Base-by-base conservation (phyloP, 2,113 vertebrate species). In the Perca flavescens region DNA sequence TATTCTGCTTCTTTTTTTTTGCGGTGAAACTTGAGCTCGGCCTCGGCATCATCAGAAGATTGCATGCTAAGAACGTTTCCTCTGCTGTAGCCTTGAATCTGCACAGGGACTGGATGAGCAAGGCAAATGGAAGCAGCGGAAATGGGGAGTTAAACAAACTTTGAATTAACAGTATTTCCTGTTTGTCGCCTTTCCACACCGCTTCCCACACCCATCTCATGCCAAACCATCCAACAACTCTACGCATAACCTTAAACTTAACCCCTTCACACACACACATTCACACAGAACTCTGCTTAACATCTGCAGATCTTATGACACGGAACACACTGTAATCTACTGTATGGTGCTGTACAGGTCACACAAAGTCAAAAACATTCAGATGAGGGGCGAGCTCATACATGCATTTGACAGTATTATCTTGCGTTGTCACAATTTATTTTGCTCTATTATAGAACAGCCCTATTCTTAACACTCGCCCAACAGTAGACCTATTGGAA, bases 81-180 rank as follows among this genome's bases (percentile, higher is more conserved):
- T 75, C 60, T 52, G 31, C 52, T 74, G 15, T 6, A 36, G 68
- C 50, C 46, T 85, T 80, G 25, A 73, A 66, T 86, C 61, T 66
- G 83, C 58, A 46, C 40, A 72, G 64, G 58, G 65, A 60, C 22
- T 60, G 68, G 68, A 43, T 67, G 57, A 86, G 28, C 60, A 57
- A 67, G 61, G 56, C 43, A 5, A 65, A 57, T 28, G 60, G 28
- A 68, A 76, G 53, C 76, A 73, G 62, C 34, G 54, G 80, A 87
- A 75, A 88, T 71, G 53, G 83, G 34, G 53, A 82, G 68, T 84
- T 91, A 83, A 90, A 88, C 83, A 77, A 87, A 76, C 84, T 63
- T 63, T 85, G 73, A 91, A 88, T 88, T 74, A 84, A 89, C 63
- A 71, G 74, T 80, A 47, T 73, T 82, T 66, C 65, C 84, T 84